These are phyloP conservation scores for Anolis sagrei DNA, from an alignment of 2,113 vertebrate genomes.

Conservation along the genomic window DNA sequence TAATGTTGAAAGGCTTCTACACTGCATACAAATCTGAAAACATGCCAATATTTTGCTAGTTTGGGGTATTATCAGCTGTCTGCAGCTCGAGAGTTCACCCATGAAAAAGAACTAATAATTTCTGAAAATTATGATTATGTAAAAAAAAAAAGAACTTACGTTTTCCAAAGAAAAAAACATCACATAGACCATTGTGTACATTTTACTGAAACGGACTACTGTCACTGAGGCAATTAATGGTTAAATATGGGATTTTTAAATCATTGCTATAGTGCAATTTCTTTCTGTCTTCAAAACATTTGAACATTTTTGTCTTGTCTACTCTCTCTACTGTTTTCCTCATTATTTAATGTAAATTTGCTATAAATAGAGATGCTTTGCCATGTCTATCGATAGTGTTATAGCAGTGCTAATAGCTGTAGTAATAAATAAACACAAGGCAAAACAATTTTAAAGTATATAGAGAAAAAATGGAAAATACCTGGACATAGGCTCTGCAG, in stretches of 20 bases:
- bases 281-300: background rate
- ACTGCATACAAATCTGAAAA: background rate
- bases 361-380: background rate
- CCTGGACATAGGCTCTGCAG: constrained; percentile 99
- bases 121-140: background rate
- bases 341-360: background rate
- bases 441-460: constrained; percentile 68
- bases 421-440: constrained; percentile 42
- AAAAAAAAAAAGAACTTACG: background rate
- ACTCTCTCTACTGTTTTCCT: background rate
- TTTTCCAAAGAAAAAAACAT: background rate
- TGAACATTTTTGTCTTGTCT: background rate
- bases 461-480: constrained; percentile 80
- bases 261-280: background rate
- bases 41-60: background rate
- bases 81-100: background rate
- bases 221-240: background rate
- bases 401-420: background rate
- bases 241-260: background rate
- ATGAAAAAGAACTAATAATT: background rate
- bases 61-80: background rate
- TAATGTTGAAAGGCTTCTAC: background rate
- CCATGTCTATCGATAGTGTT: background rate
- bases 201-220: background rate
- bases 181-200: background rate